These are phyloP conservation scores for Bothrops jararaca DNA, from an alignment of 2,113 vertebrate genomes.

Conservation along the genomic window DNA sequence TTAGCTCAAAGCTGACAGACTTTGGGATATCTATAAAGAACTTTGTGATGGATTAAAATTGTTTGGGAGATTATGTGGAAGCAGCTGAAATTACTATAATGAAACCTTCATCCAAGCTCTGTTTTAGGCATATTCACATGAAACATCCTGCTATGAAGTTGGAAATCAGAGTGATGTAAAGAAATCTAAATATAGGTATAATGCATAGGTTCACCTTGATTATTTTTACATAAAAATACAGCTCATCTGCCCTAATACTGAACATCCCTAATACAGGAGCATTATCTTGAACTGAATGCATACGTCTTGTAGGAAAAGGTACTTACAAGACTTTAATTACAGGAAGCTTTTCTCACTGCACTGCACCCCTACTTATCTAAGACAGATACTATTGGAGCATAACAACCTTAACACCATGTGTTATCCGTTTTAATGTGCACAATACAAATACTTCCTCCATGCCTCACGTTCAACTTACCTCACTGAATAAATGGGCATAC, in stretches of 20 bases:
- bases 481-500: background rate
- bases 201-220: background rate
- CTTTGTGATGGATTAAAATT: background rate
- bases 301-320: background rate
- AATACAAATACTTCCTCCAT: background rate
- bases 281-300: background rate
- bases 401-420: background rate
- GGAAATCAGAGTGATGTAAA: background rate
- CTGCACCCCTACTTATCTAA: background rate
- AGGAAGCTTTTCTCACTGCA: constrained; percentile 6
- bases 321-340: constrained; percentile 8
- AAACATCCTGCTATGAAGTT: background rate
- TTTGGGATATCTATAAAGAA: background rate
- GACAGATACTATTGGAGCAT: background rate
- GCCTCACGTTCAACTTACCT: background rate
- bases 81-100: background rate
- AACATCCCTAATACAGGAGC: background rate
- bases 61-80: background rate
- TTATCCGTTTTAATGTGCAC: background rate
- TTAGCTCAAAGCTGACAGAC: background rate
- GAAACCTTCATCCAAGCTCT: background rate
- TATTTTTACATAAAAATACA: constrained; percentile 9
- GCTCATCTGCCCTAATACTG: background rate
- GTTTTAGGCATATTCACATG: background rate
- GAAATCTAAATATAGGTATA: constrained; percentile 1